Evolutionary conservation across 2,888 invertebrate species (phyloP).

Genomic region (Sinotaia quadrata): DNA sequence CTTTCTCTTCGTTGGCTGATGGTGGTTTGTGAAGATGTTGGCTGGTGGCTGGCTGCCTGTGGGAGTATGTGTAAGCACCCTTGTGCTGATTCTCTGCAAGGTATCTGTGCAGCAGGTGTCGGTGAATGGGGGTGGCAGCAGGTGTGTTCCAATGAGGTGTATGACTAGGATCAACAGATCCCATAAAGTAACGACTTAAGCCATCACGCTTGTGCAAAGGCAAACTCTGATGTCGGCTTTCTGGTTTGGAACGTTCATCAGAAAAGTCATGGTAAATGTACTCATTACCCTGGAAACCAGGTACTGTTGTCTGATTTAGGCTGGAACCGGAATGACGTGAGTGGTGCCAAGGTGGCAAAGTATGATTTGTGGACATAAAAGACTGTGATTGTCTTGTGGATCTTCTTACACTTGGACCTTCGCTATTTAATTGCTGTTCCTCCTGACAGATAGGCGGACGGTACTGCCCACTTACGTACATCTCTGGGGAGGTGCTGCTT

Average conservation of each 20-base stretch:
- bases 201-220: neutral
- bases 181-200: conserved; percentile 16
- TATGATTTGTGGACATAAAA: neutral
- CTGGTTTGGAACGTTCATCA: neutral
- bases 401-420: neutral
- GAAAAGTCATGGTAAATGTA: neutral
- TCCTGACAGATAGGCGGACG: conserved; percentile 13
- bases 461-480: conserved; percentile 28
- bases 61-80: too few relatives aligned
- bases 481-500: conserved; percentile 9
- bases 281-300: neutral
- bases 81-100: conserved; percentile 4
- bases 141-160: conserved; percentile 17
- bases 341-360: neutral
- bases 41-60: neutral
- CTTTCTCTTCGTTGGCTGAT: neutral
- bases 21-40: neutral
- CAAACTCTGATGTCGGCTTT: neutral
- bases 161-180: conserved; percentile 16
- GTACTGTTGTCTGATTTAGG: neutral
- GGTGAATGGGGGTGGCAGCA: conserved; percentile 1
- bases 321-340: neutral
- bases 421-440: neutral
- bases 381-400: neutral
- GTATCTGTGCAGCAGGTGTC: conserved; percentile 16